Base-by-base conservation (phyloP, 2,888 invertebrate genomes). In the Elmis aenea region DNA sequence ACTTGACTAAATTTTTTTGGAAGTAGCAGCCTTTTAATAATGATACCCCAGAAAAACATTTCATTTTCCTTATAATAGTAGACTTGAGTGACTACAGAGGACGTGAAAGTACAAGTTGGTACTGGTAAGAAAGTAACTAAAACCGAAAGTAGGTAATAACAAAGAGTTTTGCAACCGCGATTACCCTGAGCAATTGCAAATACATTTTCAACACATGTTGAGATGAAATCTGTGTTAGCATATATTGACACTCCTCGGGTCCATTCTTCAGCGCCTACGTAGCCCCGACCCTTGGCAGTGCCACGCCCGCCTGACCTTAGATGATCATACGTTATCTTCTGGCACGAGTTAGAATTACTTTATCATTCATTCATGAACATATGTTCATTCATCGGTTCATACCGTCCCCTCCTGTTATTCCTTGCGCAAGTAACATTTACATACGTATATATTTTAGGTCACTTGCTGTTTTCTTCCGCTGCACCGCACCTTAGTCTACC, bases 331-430 rank as follows among this genome's bases (percentile, higher is more conserved):
- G 56, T 59, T 58, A 58, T 57, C 51, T 52, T 44, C 48, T 50
- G 51, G 54, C 55, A 55, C 55, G 54, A 54, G 57, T 51, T 49
- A 48, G 18, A 42, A 42, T 54, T 48, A 50, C 51, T 57, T 57
- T 60, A 59, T 61, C 59, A 58, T 61, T 59, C 61, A 62, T 62
- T 61, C 61, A 62, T 59, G 58, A 60, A 54, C 61, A 61, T 56
- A 54, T 61, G 61, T 61, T 61, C 62, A 60, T 62, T 62, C 60
- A 62, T 60, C 60, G 60, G 56, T 50, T 46, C 40, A 42, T 45
- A 26, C 38, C 14, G 34, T 50, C 48, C 52, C 48, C 47, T 39
- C 44, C 48, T 45, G 30, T 31, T 28, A 36, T 48, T 47, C 50
- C 49, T 58, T 52, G 47, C 50, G 49, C 51, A 58, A 59, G 50